Base-by-base conservation (phyloP, 2,888 invertebrate genomes). In the Nezara viridula region DNA sequence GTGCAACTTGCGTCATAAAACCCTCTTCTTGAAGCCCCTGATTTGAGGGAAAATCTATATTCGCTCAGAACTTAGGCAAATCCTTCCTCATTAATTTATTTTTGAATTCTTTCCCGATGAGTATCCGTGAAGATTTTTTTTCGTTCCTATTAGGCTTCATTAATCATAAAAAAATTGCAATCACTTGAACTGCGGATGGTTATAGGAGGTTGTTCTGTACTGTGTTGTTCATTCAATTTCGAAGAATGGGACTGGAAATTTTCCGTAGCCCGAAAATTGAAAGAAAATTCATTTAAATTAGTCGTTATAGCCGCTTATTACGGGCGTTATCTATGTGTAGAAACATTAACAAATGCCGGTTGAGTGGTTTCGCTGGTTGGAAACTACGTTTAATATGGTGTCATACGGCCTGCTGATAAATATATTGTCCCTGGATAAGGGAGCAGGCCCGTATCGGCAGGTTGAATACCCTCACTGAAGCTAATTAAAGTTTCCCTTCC, bases 391-490 rank as follows among this genome's bases (percentile, higher is more conserved):
- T 85, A 86, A 52, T 86, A 86, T 32, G 50, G 55, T 55, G 40
- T 40, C 86, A 86, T 86, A 50, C 10, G 86, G 55, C 27, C 16
- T 40, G 81, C n/a, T 86, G 86, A 86, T 86, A 86, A 55, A 52
- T 55, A 86, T 44, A 86, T 55, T 86, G 55, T 37, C 12, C n/a
- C 10, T 6, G 50, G 86, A 86, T 86, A 86, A 86, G 86, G 86
- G 55, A 52, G 60, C 40, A 50, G 40, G 86, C 86, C 55, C 86
- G 32, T 55, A 55, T 60, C 52, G 14, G 52, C 44, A 86, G 44
- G 86, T 86, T 86, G 86, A 86, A 86, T 86, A 86, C 55, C 86
- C 86, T 86, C 86, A n/a, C 6, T 50, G n/a, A 5, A 16, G 21
- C 86, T 55, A 50, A 86, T 86, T 86, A 86, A 86, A 86, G 86